Evolutionary conservation across 2,888 invertebrate genomes (phyloP).

Genomic region (Drosophila formosana): DNA sequence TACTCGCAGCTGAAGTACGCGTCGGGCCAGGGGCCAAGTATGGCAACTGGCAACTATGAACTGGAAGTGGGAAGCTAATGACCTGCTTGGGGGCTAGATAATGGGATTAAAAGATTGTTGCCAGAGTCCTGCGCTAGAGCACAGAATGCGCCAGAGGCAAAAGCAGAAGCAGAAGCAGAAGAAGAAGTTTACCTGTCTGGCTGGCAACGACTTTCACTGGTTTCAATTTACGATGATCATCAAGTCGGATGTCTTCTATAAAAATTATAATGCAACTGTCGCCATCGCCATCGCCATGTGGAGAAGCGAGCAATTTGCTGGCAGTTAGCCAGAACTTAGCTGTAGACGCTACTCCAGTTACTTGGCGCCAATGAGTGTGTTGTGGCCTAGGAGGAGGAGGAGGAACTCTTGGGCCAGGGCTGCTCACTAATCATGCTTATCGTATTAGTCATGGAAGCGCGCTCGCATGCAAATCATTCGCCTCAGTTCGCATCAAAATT

Average conservation of each 20-base stretch:
- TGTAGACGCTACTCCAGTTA: slow-evolving; percentile 28
- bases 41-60: neutral
- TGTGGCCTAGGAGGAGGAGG: slow-evolving; percentile 1
- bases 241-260: slow-evolving; percentile 10
- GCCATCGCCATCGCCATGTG: slow-evolving; percentile 60
- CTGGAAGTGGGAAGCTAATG: slow-evolving; percentile 43
- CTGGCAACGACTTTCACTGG: slow-evolving; percentile 52
- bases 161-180: slow-evolving; percentile 14
- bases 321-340: slow-evolving; percentile 52
- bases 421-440: slow-evolving; percentile 78
- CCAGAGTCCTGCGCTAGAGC: slow-evolving; percentile 10
- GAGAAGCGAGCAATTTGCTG: slow-evolving; percentile 58
- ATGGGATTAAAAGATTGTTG: slow-evolving; percentile 52
- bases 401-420: slow-evolving; percentile 2
- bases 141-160: slow-evolving; percentile 14
- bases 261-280: slow-evolving; percentile 72
- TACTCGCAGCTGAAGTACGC: slow-evolving; percentile 58
- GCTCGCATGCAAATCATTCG: slow-evolving; percentile 76
- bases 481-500: slow-evolving; percentile 76
- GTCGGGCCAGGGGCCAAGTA: slow-evolving; percentile 61
- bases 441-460: slow-evolving; percentile 77
- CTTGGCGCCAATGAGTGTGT: slow-evolving; percentile 64
- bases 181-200: slow-evolving; percentile 5
- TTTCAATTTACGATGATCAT: slow-evolving; percentile 31
- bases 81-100: slow-evolving; percentile 37